phyloP scores from a whole-genome alignment of 2,888 invertebrate genomes.

The Drosophila atripex region DNA sequence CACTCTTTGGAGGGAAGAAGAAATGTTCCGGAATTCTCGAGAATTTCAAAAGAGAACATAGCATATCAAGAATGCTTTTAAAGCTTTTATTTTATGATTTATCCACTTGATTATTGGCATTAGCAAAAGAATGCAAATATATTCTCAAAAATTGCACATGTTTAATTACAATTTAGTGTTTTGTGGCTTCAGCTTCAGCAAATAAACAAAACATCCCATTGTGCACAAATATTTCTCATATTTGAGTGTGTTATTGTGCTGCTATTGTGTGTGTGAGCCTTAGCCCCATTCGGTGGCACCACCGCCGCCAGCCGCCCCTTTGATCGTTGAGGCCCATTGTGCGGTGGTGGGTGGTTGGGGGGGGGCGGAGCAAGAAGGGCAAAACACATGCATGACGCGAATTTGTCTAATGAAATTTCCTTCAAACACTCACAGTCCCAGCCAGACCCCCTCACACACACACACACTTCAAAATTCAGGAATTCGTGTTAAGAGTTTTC shows the following conservation, averaged over 20 bases:
- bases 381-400: constrained; percentile 44
- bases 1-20: no score
- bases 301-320: constrained; percentile 5
- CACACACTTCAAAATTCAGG: constrained; percentile 3
- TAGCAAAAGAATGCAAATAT: no score
- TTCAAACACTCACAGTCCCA: constrained; percentile 19
- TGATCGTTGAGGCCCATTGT: constrained; percentile 21
- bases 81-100: no score
- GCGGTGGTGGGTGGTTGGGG: not conserved
- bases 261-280: constrained; percentile 17
- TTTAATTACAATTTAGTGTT: not conserved
- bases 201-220: constrained; percentile 11
- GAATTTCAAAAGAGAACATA: no score
- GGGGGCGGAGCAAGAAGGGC: not conserved
- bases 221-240: constrained; percentile 32
- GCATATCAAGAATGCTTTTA: no score
- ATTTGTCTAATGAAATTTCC: constrained; percentile 51
- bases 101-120: no score
- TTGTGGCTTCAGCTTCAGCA: not conserved
- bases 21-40: no score
- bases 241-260: constrained; percentile 10
- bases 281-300: constrained; percentile 37
- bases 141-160: not conserved
- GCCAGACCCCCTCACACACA: not conserved
- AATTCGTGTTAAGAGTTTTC: constrained; percentile 10